phyloP scores from a whole-genome alignment of 2,113 vertebrate genomes.

The Lophotis ruficrista region DNA sequence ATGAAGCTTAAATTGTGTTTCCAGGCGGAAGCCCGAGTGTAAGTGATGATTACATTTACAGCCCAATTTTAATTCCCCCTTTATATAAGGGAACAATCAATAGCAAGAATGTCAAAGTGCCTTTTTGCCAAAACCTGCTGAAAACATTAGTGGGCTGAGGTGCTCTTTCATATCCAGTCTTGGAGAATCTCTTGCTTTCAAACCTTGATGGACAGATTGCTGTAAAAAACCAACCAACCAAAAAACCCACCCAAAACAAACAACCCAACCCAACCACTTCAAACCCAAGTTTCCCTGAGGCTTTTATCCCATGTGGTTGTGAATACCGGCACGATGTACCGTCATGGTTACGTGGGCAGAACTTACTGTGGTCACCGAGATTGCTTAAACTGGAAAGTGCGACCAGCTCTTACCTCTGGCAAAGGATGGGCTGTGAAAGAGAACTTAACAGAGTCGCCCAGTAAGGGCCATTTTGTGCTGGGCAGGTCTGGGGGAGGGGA shows the following conservation, averaged over 20 bases:
- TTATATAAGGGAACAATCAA: not conserved
- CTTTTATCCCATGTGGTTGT: not conserved
- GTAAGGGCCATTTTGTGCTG: rapidly evolving
- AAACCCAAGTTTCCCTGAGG: not conserved
- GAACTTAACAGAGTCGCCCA: not conserved
- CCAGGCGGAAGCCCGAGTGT: not conserved
- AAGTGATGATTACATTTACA: rapidly evolving
- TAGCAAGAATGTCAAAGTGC: not conserved
- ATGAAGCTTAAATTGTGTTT: not conserved
- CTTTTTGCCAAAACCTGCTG: not conserved
- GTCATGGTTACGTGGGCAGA: rapidly evolving
- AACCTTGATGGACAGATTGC: not conserved
- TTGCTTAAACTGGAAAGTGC: rapidly evolving
- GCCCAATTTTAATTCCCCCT: not conserved
- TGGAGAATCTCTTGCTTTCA: not conserved
- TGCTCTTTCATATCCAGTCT: not conserved
- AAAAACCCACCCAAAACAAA: not conserved
- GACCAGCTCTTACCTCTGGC: not conserved
- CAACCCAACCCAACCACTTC: not conserved
- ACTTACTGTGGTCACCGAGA: not conserved
- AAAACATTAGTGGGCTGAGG: rapidly evolving
- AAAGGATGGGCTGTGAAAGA: not conserved
- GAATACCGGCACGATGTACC: rapidly evolving
- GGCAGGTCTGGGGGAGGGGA: not conserved
- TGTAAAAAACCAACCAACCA: not conserved